Evolutionary conservation across 2,888 invertebrate genomes (phyloP), one percentile per base, ranked within the genome.

Genomic region (Drosophila fungiperda): DNA sequence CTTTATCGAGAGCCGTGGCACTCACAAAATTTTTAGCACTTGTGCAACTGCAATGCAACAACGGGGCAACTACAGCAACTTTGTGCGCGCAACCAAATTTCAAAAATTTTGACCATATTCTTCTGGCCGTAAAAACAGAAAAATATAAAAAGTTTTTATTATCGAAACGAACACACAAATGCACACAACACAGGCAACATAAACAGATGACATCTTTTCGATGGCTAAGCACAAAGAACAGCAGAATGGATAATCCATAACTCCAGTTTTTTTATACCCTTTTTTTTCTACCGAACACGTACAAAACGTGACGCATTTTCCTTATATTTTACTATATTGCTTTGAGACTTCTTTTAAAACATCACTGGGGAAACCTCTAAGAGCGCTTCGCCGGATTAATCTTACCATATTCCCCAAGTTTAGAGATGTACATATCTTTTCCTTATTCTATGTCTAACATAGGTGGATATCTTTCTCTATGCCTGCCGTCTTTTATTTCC

Each of bases 21-120:
- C 63, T 74, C 74, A 70, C 23, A 33, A 62, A 62, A 65, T 58
- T 64, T 66, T 53, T 48, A 58, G 54, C 75, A 78, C 70, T 78
- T 67, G 57, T 53, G 42, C 78, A 64, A n/a, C 63, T 49, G 35
- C 59, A 52, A n/a, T 50, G 17, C 63, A 71, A 45, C 35, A 45
- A 53, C 26, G 45, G n/a, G 26, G 26, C 48, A 49, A 42, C 76
- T 60, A 20, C 53, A 49, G 35, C 68, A 49, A 52, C 35, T 23
- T 35, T 17, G 53, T 6, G 35, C 55, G 15, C 35, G 26, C 42
- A 32, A 20, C 35, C 26, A 50, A 32, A 59, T 33, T 17, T 29
- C 53, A 32, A 62, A 8, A 12, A 45, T 2, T 29, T 36, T 69
- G 29, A 32, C 38, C 33, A 5, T 6, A 38, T 26, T 45, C 20